Conservation (phyloP, 2,888 invertebrate genomes). For the Lasioglossum oenotherae region DNA sequence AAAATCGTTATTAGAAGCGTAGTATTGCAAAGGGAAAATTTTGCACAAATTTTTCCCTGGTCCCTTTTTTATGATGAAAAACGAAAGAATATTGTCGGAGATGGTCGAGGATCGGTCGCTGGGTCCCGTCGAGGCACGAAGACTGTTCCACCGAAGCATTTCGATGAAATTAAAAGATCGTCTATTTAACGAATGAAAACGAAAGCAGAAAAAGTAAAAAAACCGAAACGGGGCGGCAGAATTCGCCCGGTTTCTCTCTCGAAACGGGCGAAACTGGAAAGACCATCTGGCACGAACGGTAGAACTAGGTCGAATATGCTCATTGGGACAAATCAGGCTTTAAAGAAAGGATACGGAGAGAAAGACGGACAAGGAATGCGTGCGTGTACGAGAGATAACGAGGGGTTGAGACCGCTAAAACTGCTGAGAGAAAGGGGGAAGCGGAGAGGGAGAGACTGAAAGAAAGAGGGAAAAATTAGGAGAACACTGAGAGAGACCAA, state of each 20-base stretch:
- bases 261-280: conserved; percentile 50
- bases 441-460: conserved; percentile 43
- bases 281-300: conserved; percentile 68
- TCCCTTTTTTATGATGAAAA: not conserved
- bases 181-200: conserved; percentile 27
- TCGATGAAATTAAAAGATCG: conserved; percentile 72
- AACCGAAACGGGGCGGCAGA: conserved; percentile 16
- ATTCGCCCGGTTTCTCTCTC: conserved; percentile 38
- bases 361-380: conserved; percentile 51
- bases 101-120: conserved; percentile 38
- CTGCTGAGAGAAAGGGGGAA: conserved; percentile 39
- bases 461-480: conserved; percentile 27
- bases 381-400: conserved; percentile 59
- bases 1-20: not conserved
- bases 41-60: not conserved
- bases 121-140: conserved; percentile 66
- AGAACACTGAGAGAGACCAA: conserved; percentile 37
- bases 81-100: not conserved
- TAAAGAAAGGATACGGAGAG: conserved; percentile 44
- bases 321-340: conserved; percentile 74
- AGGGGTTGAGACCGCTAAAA: conserved; percentile 45
- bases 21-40: not conserved
- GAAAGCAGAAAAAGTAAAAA: not conserved
- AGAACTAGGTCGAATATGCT: conserved; percentile 77
- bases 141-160: conserved; percentile 79